These are phyloP conservation scores for Amphipoea oculea DNA, from an alignment of 2,888 invertebrate genomes.

Conservation along the genomic window DNA sequence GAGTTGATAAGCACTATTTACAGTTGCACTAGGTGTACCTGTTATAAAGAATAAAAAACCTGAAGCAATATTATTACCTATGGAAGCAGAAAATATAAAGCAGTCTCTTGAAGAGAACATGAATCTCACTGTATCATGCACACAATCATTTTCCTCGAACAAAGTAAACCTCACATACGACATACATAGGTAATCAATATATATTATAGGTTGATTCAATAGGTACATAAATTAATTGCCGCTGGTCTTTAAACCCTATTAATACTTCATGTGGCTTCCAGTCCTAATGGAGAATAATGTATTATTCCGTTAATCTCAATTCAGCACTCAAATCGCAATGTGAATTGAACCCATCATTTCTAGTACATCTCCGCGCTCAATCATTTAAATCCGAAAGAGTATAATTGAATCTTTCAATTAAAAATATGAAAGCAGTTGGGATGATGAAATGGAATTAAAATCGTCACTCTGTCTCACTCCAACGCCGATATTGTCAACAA, in stretches of 20 bases:
- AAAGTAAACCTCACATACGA: slow-evolving; percentile 7
- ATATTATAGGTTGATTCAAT: neutral
- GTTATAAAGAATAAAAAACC: neutral
- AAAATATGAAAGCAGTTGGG: slow-evolving; percentile 50
- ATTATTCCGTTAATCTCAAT: slow-evolving; percentile 49
- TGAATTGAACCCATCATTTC: slow-evolving; percentile 49
- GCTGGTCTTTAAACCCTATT: slow-evolving; percentile 34
- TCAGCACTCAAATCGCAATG: slow-evolving; percentile 42
- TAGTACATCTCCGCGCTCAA: slow-evolving; percentile 35
- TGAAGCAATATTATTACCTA: neutral
- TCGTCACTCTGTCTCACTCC: slow-evolving; percentile 70
- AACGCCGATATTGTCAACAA: slow-evolving; percentile 82
- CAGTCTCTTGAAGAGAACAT: neutral
- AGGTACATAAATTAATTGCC: slow-evolving; percentile 30
- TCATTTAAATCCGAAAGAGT: slow-evolving; percentile 47
- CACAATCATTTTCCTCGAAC: neutral
- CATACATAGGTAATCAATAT: slow-evolving; percentile 1
- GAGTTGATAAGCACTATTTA: too few relatives aligned
- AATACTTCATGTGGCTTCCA: slow-evolving; percentile 47
- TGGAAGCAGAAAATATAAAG: neutral
- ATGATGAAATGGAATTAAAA: slow-evolving; percentile 57
- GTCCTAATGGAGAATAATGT: slow-evolving; percentile 45
- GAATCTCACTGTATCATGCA: neutral
- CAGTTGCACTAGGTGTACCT: neutral
- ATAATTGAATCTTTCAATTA: slow-evolving; percentile 59